Evolutionary conservation across 2,888 invertebrate genomes (phyloP).

Genomic region (Dermolepida albohirtum): DNA sequence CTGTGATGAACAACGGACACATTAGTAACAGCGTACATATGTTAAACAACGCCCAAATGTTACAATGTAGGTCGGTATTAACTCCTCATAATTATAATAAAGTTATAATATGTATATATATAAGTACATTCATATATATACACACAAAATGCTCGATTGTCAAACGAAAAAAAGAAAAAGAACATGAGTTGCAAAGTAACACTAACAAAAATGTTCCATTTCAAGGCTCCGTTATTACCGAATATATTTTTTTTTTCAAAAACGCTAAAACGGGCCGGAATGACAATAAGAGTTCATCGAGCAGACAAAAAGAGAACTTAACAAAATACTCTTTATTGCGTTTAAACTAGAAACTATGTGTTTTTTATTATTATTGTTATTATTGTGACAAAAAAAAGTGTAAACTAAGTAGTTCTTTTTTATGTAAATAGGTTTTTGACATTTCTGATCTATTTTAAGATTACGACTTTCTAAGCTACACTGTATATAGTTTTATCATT

Average conservation of each 20-base stretch:
- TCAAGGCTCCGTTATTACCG: constrained; percentile 6
- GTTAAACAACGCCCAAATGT: constrained; percentile 65
- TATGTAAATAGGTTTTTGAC: no score
- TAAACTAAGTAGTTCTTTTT: no score
- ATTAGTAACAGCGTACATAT: constrained; percentile 66
- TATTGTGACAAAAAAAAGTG: no score
- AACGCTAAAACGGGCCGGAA: constrained; percentile 21
- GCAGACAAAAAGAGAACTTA: constrained; percentile 12
- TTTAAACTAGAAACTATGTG: no score
- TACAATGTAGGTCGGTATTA: constrained; percentile 60
- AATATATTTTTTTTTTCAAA: constrained; percentile 22
- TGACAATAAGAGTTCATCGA: constrained; percentile 33
- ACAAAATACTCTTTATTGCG: no score
- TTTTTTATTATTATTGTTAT: no score
- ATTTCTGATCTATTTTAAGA: no score
- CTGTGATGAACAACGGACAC: constrained; percentile 50
- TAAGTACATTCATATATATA: constrained; percentile 5
- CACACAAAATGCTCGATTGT: constrained; percentile 16
- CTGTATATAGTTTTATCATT: no score
- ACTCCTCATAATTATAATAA: constrained; percentile 37
- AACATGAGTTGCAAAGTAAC: constrained; percentile 13
- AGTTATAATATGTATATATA: constrained; percentile 1
- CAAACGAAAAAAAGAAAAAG: constrained; percentile 12
- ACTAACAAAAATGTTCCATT: constrained; percentile 17
- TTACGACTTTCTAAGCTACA: no score